Evolutionary conservation across 2,888 invertebrate species (phyloP).

Genomic region (Amiota mariae): DNA sequence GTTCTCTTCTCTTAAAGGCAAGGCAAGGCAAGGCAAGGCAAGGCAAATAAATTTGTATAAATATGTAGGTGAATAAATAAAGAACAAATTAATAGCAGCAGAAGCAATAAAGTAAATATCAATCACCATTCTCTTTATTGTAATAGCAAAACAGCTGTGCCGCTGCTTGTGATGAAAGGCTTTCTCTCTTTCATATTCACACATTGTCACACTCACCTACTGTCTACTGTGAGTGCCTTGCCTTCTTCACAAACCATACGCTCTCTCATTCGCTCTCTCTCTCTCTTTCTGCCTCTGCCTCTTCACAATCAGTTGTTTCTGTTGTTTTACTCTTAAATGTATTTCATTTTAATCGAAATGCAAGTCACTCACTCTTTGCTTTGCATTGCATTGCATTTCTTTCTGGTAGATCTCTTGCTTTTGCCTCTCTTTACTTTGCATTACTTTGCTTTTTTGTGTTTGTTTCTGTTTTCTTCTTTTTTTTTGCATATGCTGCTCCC

Average conservation of each 20-base stretch:
- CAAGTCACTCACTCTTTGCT: too few relatives aligned
- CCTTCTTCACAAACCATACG: too few relatives aligned
- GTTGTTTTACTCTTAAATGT: conserved; percentile 4
- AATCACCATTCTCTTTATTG: conserved; percentile 7
- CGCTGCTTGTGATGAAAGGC: background rate
- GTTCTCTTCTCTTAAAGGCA: conserved; percentile 46
- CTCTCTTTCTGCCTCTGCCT: too few relatives aligned
- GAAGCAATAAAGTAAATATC: too few relatives aligned
- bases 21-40: too few relatives aligned
- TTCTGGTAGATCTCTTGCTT: background rate
- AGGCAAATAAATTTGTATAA: background rate
- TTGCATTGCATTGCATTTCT: conserved; percentile 31
- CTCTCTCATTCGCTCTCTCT: too few relatives aligned
- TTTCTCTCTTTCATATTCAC: too few relatives aligned
- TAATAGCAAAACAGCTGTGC: conserved; percentile 9
- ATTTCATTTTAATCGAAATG: background rate
- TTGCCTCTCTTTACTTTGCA: background rate
- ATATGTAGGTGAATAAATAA: background rate
- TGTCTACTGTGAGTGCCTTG: too few relatives aligned
- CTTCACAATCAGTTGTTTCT: too few relatives aligned
- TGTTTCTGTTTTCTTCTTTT: background rate
- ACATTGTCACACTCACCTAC: too few relatives aligned
- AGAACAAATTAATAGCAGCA: background rate
- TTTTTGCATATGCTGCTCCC: background rate
- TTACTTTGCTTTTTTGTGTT: background rate